Evolutionary conservation across 2,888 invertebrate species (phyloP).

Genomic region (Phasia obesa): DNA sequence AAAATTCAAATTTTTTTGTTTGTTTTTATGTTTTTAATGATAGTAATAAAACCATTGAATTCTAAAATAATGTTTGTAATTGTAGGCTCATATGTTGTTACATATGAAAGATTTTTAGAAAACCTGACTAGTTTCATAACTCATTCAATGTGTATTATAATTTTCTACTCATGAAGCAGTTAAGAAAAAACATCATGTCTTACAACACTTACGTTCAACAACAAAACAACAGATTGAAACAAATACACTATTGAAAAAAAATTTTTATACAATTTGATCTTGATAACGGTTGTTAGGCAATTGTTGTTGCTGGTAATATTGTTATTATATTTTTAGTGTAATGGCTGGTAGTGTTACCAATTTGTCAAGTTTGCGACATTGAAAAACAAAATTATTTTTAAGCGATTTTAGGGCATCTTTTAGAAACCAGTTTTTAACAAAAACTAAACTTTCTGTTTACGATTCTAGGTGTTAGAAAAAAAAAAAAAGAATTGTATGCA

Average conservation of each 20-base stretch:
- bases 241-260: not conserved
- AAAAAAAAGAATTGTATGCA: too few relatives aligned
- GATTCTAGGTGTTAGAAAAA: too few relatives aligned
- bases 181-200: slow-evolving; percentile 42
- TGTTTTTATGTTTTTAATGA: slow-evolving; percentile 21
- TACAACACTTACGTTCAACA: slow-evolving; percentile 54
- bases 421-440: too few relatives aligned
- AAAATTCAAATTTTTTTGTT: not conserved
- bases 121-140: not conserved
- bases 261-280: slow-evolving; percentile 49
- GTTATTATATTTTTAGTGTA: slow-evolving; percentile 9
- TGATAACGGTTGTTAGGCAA: slow-evolving; percentile 64
- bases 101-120: slow-evolving; percentile 48
- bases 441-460: too few relatives aligned
- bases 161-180: slow-evolving; percentile 27
- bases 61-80: slow-evolving; percentile 12
- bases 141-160: slow-evolving; percentile 19
- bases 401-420: too few relatives aligned
- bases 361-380: too few relatives aligned
- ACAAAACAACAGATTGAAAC: slow-evolving; percentile 8
- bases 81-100: slow-evolving; percentile 6
- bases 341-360: not conserved
- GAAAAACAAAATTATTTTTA: too few relatives aligned
- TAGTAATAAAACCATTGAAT: slow-evolving; percentile 57
- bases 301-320: slow-evolving; percentile 51